Conservation (phyloP, 2,888 invertebrate species). For the Cybosia mesomella region DNA sequence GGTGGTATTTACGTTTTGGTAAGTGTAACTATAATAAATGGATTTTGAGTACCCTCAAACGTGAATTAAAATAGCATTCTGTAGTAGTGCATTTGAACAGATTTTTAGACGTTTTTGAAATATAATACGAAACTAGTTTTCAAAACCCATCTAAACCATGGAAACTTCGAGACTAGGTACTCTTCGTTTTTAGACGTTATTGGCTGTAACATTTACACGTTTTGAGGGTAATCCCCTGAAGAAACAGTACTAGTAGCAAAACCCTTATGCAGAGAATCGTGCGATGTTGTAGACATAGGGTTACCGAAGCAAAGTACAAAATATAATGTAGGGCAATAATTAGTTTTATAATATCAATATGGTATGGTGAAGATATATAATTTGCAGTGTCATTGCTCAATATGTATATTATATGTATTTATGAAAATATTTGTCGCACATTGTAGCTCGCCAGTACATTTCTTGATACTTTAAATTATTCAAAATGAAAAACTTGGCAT, state of each 20-base stretch:
- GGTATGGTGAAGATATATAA: too few relatives aligned
- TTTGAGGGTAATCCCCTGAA: constrained; percentile 42
- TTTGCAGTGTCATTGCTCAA: neutral
- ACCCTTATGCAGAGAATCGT: neutral
- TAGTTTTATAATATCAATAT: neutral
- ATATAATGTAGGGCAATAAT: constrained; percentile 6
- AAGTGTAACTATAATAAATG: constrained; percentile 55
- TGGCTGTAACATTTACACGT: constrained; percentile 27
- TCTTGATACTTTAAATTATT: neutral
- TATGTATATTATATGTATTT: constrained; percentile 15
- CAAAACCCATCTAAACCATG: neutral
- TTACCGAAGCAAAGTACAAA: constrained; percentile 11
- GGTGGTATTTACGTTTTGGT: constrained; percentile 63
- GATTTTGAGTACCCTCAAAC: constrained; percentile 44
- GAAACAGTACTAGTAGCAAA: constrained; percentile 15
- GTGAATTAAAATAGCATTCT: constrained; percentile 13
- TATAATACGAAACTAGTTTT: neutral
- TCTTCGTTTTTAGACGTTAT: neutral
- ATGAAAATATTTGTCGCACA: constrained; percentile 1
- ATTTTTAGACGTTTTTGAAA: neutral
- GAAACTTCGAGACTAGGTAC: neutral
- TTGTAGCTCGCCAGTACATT: neutral
- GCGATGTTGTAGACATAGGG: constrained; percentile 13
- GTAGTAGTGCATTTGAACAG: neutral
- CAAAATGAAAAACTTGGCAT: neutral